phyloP scores from a whole-genome alignment of 1,140 invertebrate genomes.

The Pristionchus pacificus region DNA sequence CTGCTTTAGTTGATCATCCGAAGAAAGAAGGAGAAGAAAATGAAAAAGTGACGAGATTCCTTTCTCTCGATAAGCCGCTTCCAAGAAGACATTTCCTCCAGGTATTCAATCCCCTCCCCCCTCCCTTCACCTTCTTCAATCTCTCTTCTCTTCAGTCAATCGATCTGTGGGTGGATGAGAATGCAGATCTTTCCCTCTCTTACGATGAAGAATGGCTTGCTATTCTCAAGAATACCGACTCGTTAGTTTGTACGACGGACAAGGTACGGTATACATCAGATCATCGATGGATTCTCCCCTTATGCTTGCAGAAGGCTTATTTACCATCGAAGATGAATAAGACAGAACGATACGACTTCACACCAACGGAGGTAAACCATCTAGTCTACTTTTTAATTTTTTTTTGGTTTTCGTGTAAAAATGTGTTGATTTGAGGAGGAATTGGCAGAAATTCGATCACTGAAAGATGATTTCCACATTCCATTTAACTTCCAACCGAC shows the following conservation, averaged over 20 bases:
- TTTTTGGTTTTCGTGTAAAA: not conserved
- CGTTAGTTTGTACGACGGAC: constrained; percentile 21
- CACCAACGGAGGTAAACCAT: constrained; percentile 64
- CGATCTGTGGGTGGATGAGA: constrained; percentile 14
- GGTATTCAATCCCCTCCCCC: no score
- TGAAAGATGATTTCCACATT: constrained; percentile 65
- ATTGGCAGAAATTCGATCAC: constrained; percentile 66
- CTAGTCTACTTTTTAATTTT: not conserved
- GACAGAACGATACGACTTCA: constrained; percentile 68
- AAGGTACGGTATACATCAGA: constrained; percentile 8
- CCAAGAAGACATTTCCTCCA: constrained; percentile 81
- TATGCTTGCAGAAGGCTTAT: constrained; percentile 26
- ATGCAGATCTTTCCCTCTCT: constrained; percentile 24
- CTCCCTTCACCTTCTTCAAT: not conserved
- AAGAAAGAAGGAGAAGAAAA: constrained; percentile 9
- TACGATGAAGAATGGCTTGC: constrained; percentile 38
- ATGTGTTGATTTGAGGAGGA: constrained; percentile 64
- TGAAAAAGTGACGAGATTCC: constrained; percentile 72
- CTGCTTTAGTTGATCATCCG: constrained; percentile 75
- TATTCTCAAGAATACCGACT: constrained; percentile 32
- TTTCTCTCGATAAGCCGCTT: constrained; percentile 91
- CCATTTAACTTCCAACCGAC: constrained; percentile 75
- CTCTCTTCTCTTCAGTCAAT: constrained; percentile 1
- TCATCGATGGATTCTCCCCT: no score
- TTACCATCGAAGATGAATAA: constrained; percentile 15